phyloP scores from a whole-genome alignment of 92 coral and sea anemone genomes.

The Virgularia gustaviana region DNA sequence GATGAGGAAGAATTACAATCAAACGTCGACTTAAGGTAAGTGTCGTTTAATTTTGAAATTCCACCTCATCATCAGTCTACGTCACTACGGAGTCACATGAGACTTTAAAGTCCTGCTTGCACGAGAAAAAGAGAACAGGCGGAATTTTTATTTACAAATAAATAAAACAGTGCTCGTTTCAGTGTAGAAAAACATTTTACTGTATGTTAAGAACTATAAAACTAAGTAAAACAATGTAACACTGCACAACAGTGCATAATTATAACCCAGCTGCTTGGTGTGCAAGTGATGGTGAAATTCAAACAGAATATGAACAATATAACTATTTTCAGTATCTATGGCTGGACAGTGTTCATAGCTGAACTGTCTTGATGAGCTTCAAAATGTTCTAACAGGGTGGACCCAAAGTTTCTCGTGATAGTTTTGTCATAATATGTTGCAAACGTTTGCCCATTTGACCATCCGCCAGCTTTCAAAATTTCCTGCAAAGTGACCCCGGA shows the following conservation, averaged over 20 bases:
- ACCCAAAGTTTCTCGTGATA: neutral
- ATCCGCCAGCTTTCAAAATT: slow-evolving; percentile 5
- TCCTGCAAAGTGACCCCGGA: slow-evolving; percentile 7
- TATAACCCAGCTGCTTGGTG: too few relatives aligned
- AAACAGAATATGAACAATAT: too few relatives aligned
- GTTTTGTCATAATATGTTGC: slow-evolving; percentile 4
- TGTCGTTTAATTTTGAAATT: slow-evolving; percentile 23
- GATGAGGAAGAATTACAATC: slow-evolving; percentile 17
- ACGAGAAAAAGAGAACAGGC: neutral
- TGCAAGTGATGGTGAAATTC: too few relatives aligned
- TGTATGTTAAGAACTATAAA: too few relatives aligned
- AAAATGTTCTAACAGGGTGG: neutral
- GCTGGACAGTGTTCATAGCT: neutral
- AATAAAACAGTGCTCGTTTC: too few relatives aligned
- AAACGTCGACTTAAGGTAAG: slow-evolving; percentile 18
- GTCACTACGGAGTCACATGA: slow-evolving; percentile 46
- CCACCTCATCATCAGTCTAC: slow-evolving; percentile 17
- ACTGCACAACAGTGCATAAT: too few relatives aligned
- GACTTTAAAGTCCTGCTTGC: slow-evolving; percentile 35
- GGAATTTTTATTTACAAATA: too few relatives aligned
- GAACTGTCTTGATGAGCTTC: neutral
- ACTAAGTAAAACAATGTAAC: too few relatives aligned
- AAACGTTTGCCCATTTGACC: neutral
- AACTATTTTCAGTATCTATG: too few relatives aligned
- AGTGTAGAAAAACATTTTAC: too few relatives aligned